phyloP scores from a whole-genome alignment of 2,113 vertebrate species.

The Lamprotornis superbus region DNA sequence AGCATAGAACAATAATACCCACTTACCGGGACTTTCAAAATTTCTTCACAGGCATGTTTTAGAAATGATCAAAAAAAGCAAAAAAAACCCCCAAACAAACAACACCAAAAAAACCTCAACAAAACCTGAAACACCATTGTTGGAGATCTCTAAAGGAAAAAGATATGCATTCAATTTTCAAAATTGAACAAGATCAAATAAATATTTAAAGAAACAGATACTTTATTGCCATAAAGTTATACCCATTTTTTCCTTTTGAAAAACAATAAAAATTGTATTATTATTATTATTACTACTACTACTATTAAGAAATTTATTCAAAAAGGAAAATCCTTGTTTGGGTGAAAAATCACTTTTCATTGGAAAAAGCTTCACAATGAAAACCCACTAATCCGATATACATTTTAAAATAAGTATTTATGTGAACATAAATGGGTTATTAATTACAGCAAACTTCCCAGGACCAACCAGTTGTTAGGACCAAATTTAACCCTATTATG shows the following conservation, averaged over 20 bases:
- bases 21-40: background rate
- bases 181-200: background rate
- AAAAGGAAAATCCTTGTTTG: background rate
- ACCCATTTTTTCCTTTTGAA: background rate
- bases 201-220: background rate
- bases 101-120: background rate
- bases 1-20: background rate
- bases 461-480: background rate
- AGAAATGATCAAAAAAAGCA: background rate
- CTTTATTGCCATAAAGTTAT: background rate
- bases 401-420: background rate
- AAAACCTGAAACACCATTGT: background rate
- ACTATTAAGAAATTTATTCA: background rate
- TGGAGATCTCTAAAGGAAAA: background rate
- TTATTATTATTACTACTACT: no score
- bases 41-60: background rate
- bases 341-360: background rate
- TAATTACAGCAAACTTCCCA: background rate
- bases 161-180: background rate
- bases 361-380: background rate
- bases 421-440: background rate
- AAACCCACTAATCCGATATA: background rate
- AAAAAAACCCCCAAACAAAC: background rate
- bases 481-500: background rate
- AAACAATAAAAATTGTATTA: background rate